Evolutionary conservation across 2,113 vertebrate species (phyloP), one percentile per base, ranked within the genome.

Genomic region (Cariama cristata): DNA sequence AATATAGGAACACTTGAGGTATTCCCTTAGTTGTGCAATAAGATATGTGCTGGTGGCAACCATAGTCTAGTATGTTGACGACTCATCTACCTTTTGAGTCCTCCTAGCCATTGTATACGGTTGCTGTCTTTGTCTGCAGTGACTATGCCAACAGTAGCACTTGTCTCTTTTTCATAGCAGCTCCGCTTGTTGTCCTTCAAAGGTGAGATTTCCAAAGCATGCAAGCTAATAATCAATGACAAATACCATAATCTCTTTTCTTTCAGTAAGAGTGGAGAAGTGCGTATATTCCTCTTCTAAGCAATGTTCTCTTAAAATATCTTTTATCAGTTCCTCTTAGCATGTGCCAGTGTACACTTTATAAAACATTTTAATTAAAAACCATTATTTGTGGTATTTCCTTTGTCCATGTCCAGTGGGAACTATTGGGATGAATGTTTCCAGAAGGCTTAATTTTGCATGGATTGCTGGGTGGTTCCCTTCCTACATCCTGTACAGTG

Each of bases 401-500:
- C 64, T 72, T 81, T 96, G 79, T 67, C 45, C 2, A 0, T 38
- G 49, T 73, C 85, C 49, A 73, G 45, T 62, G 91, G 85, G 87
- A 96, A 16, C 55, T 72, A 8, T 35, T 49, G 58, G 30, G 62
- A 33, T 67, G 42, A 90, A 42, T 53, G 27, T 85, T 94, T 96
- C 94, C 91, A 96, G 83, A 75, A 92, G 59, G 64, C 52, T 91
- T 93, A 9, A 44, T 86, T 86, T 94, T 88, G 58, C 53, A 35
- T 28, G 47, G 75, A 71, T 79, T 88, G 63, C 73, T 81, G 86
- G 28, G 56, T 95, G 79, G 63, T 77, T 96, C 79, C 68, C 19
- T 75, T 92, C 72, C 33, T 93, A n/a, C 76, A 75, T 93, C 82
- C 79, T 83, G 68, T 95, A 9, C 26, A 58, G 67, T 67, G 79